Base-by-base conservation (phyloP, 2,113 vertebrate species). In the cat (Felis catus) region DNA sequence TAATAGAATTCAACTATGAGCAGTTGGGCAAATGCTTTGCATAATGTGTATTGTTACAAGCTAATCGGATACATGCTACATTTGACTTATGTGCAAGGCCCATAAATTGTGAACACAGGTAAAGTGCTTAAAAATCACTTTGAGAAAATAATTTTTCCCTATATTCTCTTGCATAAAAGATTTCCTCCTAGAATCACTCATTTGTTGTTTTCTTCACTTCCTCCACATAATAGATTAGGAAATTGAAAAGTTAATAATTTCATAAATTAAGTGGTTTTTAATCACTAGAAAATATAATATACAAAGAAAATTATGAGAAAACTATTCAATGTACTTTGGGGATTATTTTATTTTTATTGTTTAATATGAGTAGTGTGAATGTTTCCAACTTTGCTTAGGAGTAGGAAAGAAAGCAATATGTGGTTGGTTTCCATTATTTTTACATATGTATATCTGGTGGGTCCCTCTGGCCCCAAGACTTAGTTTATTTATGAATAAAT, bases 341-440 rank as follows among this genome's bases (percentile, higher is more conserved):
- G 19, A 5, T 78, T 31, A 15, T 78, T 95, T 96, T 55, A 39
- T 82, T 93, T 81, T 87, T 55, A 51, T 55, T 65, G 9, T 63
- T 85, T 79, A 68, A 0, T 71, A 39, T 70, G 73, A n/a, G 31
- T 55, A 3, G 5, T 78, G 11, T 11, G 48, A 61, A 63, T 82
- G 82, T 82, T 71, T 73, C 8, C 16, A 86, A 10, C 51, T 92
- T 84, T 81, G 2, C 6, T 13, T 7, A 79, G 4, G 13, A 80
- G 6, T 4, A 45, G 2, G 15, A 86, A 39, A 36, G 19, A 7
- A 82, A 58, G 6, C 3, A 45, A 3, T 66, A 41, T 70, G 39
- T 58, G 12, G 10, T 16, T 58, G 11, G 12, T 65, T 88, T 76
- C 2, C 14, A 19, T 84, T 2, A 48, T 84, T 94, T 65, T 65